Conservation (phyloP, 2,888 invertebrate genomes). For the Ethmia dodecea region DNA sequence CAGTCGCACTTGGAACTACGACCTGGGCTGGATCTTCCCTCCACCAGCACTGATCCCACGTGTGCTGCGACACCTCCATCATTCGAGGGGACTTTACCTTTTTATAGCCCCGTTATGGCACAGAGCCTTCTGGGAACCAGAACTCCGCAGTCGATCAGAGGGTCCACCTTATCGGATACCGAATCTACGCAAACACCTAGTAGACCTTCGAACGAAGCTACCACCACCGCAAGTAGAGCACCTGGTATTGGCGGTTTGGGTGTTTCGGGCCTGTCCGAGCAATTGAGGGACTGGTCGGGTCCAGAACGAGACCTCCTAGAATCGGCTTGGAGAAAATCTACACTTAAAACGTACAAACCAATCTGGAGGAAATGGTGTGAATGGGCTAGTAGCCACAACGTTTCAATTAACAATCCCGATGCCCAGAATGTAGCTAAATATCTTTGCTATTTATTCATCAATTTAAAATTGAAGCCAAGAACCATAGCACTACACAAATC, state of each 20-base stretch:
- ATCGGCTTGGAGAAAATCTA: constrained; percentile 19
- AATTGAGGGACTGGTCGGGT: constrained; percentile 13
- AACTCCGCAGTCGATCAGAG: too few species aligned
- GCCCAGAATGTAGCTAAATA: constrained; percentile 7
- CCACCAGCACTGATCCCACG: constrained; percentile 26
- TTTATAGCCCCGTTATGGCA: constrained; percentile 10
- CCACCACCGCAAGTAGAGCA: constrained; percentile 12
- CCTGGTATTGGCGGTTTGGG: constrained; percentile 18
- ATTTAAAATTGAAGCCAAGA: constrained; percentile 7
- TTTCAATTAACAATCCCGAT: constrained; percentile 9
- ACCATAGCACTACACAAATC: constrained; percentile 13
- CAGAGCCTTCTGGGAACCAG: constrained; percentile 11
- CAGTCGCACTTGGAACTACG: constrained; percentile 22
- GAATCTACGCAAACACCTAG: constrained; percentile 8
- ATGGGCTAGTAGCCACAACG: constrained; percentile 8
- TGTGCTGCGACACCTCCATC: constrained; percentile 23
- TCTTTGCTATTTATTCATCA: constrained; percentile 8
- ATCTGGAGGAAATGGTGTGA: constrained; percentile 12
- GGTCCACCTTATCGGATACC: constrained; percentile 12
- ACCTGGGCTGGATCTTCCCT: constrained; percentile 28
- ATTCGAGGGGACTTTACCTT: constrained; percentile 13
- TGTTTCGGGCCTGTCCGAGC: constrained; percentile 20
- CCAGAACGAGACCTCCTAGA: constrained; percentile 14
- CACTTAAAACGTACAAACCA: constrained; percentile 17
- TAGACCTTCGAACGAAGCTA: constrained; percentile 13